Conservation (phyloP, 2,113 vertebrate species). For the Callipepla californica region DNA sequence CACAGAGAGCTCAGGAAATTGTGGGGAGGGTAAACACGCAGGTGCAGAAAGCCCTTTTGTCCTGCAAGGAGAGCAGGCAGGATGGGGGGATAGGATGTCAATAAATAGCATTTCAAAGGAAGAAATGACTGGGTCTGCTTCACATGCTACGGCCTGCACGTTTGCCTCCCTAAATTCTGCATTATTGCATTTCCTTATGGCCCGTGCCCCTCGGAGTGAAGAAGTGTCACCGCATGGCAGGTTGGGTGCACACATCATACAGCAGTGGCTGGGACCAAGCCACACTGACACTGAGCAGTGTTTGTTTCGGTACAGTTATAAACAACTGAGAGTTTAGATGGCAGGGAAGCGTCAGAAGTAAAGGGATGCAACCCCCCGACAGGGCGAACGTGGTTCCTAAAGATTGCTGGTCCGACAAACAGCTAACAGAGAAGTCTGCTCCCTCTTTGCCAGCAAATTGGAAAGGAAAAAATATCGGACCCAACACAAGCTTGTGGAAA, state of each 20-base stretch:
- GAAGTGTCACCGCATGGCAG: neutral
- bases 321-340: neutral
- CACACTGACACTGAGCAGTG: neutral
- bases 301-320: slow-evolving; percentile 3
- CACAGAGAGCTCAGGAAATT: slow-evolving; percentile 53
- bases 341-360: neutral
- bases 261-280: neutral
- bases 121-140: neutral
- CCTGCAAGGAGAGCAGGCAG: neutral
- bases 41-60: slow-evolving; percentile 50
- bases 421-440: neutral
- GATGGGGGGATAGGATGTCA: neutral
- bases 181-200: neutral
- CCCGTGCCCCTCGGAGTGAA: neutral
- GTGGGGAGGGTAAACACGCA: slow-evolving; percentile 41
- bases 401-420: neutral
- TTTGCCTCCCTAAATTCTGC: neutral
- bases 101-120: neutral
- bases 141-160: rapidly evolving
- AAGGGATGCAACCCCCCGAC: neutral
- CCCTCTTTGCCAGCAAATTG: neutral
- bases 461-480: neutral
- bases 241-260: neutral
- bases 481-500: neutral
- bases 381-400: neutral